Conservation (phyloP, 2,888 invertebrate genomes). For the Mythimna pallens region DNA sequence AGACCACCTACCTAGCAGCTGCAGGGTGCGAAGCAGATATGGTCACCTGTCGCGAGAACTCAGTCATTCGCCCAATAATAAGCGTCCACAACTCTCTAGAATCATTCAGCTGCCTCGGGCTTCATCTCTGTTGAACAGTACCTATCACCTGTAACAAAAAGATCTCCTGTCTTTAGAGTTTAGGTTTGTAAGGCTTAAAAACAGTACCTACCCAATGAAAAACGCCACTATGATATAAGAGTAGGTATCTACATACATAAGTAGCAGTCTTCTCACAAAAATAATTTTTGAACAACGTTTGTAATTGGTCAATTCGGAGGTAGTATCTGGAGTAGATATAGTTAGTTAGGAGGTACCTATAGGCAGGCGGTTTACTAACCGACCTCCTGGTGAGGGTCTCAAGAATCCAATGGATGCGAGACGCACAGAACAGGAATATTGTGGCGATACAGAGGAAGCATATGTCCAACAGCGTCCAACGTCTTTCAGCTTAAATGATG, state of each 20-base stretch:
- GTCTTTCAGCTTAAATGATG: background rate
- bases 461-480: no score
- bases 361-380: background rate
- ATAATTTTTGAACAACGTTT: background rate
- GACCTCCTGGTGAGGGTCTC: no score
- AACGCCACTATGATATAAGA: background rate
- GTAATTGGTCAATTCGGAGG: no score
- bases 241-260: no score
- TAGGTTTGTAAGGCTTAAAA: background rate
- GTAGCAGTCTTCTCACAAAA: background rate
- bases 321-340: no score
- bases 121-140: background rate
- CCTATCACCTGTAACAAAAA: background rate
- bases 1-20: background rate
- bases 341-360: no score
- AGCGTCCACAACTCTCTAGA: background rate
- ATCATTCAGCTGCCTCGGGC: background rate
- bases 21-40: background rate
- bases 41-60: background rate
- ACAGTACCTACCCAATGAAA: background rate
- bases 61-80: background rate
- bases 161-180: background rate
- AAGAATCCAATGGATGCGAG: no score
- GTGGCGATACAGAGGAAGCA: no score
- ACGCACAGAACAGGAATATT: no score